These are phyloP conservation scores for Trinorchestia longiramus DNA, from an alignment of 1,140 invertebrate genomes.

Conservation along the genomic window DNA sequence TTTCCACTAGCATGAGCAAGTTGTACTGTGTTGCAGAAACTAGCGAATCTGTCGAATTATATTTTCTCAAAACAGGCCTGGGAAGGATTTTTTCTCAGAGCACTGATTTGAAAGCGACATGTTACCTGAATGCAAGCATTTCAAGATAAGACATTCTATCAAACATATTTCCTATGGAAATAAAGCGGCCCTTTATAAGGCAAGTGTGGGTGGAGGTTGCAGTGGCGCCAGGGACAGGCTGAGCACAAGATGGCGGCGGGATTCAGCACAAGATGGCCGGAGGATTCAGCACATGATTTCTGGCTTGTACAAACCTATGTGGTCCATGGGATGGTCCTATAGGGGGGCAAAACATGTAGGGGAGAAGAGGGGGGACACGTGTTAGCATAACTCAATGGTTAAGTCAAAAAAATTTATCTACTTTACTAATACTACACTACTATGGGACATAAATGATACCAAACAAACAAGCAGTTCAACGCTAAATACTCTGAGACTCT, in stretches of 20 bases:
- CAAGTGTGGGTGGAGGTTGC: neutral
- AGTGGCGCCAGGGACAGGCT: neutral
- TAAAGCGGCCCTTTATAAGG: neutral
- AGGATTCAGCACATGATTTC: slow-evolving; percentile 84
- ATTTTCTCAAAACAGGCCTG: neutral
- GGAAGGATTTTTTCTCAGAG: neutral
- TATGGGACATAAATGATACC: neutral
- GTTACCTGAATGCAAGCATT: neutral
- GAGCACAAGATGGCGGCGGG: neutral
- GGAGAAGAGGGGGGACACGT: slow-evolving; percentile 42
- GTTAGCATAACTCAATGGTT: slow-evolving; percentile 40
- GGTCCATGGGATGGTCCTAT: slow-evolving; percentile 80
- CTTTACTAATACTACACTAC: neutral
- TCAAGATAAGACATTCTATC: neutral
- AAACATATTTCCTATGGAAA: neutral
- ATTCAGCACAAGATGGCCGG: slow-evolving; percentile 71
- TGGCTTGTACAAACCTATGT: slow-evolving; percentile 85
- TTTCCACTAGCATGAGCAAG: neutral
- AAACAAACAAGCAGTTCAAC: neutral
- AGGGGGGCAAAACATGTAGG: slow-evolving; percentile 59
- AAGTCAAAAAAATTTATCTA: neutral
- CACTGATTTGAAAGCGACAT: neutral
- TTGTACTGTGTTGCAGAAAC: neutral
- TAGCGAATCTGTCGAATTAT: neutral
- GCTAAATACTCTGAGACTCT: neutral